A percentile compares a stretch with the other conserved stretches of the same genome.
These are phyloP conservation scores for Pachyseris speciosa DNA, from an alignment of 64 coral and sea anemone genomes.

Conservation along the genomic window DNA sequence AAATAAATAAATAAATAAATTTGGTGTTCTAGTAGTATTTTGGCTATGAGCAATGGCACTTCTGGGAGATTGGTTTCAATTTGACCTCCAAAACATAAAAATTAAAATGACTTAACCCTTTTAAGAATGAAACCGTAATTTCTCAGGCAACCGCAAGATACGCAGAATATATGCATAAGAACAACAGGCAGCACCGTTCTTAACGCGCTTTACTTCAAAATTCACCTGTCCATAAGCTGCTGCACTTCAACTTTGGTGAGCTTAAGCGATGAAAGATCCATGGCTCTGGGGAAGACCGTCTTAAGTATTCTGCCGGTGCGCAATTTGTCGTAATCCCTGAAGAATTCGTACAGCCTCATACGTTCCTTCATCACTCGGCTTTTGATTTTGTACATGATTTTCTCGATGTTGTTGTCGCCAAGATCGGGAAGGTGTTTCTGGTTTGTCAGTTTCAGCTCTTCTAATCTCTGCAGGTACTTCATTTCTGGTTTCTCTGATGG, in stretches of 20 bases:
- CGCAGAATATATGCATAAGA: no score
- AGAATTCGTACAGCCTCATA: conserved; percentile 89
- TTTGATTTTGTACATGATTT: conserved; percentile 96
- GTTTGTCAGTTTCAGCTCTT: conserved; percentile 87
- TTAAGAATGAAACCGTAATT: no score
- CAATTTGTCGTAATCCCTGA: conserved; percentile 96
- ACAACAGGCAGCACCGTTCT: neutral
- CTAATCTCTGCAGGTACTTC: conserved; percentile 80
- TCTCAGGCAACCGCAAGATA: no score
- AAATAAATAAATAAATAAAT: no score
- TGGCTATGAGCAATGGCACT: no score
- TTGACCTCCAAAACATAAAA: no score
- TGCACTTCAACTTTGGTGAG: conserved; percentile 92
- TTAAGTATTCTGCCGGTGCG: conserved; percentile 89
- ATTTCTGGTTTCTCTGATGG: conserved; percentile 80
- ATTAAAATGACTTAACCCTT: no score
- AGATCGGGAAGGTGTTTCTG: conserved; percentile 91
- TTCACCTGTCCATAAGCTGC: conserved; percentile 82
- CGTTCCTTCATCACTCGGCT: conserved; percentile 93
- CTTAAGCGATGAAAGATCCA: conserved; percentile 84
- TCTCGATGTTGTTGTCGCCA: conserved; percentile 72
- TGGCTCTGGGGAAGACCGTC: conserved; percentile 79
- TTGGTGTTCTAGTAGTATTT: no score
- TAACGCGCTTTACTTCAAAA: neutral
- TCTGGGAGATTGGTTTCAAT: no score